A percentile compares a stretch with the other conserved stretches of the same genome.
Conservation (phyloP, 2,113 vertebrate species). For the Grammomys surdaster region DNA sequence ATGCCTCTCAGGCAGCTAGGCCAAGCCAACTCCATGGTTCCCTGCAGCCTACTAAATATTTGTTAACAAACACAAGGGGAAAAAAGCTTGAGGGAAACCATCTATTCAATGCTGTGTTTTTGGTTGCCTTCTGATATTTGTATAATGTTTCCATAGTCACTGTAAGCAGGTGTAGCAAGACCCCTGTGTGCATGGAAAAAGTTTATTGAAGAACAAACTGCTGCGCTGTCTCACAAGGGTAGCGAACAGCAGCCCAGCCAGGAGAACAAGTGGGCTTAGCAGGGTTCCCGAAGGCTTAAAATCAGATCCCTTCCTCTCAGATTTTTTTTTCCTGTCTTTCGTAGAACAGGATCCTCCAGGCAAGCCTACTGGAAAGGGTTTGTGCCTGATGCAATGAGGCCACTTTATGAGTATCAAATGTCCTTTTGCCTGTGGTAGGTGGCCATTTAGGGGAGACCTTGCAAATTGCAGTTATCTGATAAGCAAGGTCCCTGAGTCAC, state of each 20-base stretch:
- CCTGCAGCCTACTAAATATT: not conserved
- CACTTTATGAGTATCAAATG: not conserved
- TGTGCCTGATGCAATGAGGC: not conserved
- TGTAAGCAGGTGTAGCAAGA: not conserved
- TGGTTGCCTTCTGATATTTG: not conserved
- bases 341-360: not conserved
- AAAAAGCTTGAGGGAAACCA: not conserved
- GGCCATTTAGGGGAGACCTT: no score
- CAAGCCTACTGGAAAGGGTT: not conserved
- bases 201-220: not conserved
- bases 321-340: no score
- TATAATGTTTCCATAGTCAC: not conserved
- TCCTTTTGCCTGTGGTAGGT: not conserved
- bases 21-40: not conserved
- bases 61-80: not conserved
- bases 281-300: not conserved
- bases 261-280: not conserved
- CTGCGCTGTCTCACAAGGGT: not conserved
- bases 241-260: not conserved
- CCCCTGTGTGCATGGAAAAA: not conserved
- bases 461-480: not conserved
- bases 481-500: not conserved
- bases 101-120: not conserved
- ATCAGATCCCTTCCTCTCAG: not conserved
- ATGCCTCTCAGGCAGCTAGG: not conserved